Conservation (phyloP, 64 coral and sea anemone species). For the Actinia tenebrosa region DNA sequence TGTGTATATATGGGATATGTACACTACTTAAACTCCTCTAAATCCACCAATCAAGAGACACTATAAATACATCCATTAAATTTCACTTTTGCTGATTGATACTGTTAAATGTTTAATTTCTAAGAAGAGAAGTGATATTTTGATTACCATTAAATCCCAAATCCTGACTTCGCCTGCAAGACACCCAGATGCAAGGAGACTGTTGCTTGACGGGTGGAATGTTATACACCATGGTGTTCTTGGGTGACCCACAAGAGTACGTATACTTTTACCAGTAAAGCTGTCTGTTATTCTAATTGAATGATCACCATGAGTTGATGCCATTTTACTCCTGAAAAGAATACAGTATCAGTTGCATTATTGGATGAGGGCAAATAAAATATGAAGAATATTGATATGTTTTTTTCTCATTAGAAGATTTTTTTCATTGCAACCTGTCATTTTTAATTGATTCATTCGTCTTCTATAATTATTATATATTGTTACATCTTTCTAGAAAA, state of each 20-base stretch:
- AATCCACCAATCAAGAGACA: too few relatives aligned
- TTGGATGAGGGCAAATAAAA: too few relatives aligned
- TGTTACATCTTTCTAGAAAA: too few relatives aligned
- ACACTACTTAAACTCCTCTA: too few relatives aligned
- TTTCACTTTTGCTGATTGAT: too few relatives aligned
- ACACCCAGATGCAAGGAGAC: conserved; percentile 88
- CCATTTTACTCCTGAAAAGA: conserved; percentile 62
- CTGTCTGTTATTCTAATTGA: conserved; percentile 58
- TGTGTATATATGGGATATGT: background rate
- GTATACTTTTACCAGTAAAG: conserved; percentile 49
- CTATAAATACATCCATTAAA: background rate
- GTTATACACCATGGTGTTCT: conserved; percentile 78
- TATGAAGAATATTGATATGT: too few relatives aligned
- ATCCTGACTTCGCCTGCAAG: conserved; percentile 81
- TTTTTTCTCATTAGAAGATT: too few relatives aligned
- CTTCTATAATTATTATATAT: too few relatives aligned
- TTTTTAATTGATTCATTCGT: too few relatives aligned
- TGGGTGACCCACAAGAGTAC: conserved; percentile 76
- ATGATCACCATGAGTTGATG: conserved; percentile 91
- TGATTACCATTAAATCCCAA: conserved; percentile 73
- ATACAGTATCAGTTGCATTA: background rate
- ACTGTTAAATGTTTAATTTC: too few relatives aligned
- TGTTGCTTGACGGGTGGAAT: conserved; percentile 79
- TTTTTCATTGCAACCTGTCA: too few relatives aligned
- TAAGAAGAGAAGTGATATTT: background rate